Evolutionary conservation across 1,140 invertebrate genomes (phyloP).

Genomic region (Chrysomallon squamiferum): DNA sequence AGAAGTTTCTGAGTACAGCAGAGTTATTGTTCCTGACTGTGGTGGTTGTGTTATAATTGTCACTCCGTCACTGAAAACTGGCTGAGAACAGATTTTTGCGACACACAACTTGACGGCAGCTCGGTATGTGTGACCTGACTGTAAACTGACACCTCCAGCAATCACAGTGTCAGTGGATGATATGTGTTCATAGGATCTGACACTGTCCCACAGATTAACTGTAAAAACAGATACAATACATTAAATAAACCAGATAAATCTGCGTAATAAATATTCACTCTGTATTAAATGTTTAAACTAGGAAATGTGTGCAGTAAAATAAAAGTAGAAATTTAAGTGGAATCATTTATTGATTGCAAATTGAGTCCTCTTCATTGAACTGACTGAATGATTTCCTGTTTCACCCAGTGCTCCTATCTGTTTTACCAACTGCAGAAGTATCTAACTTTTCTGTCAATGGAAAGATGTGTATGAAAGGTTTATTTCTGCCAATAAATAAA

Average conservation of each 20-base stretch:
- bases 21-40: constrained; percentile 17
- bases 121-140: constrained; percentile 23
- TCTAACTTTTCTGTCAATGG: too few relatives aligned
- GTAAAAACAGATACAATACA: neutral
- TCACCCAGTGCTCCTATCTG: too few relatives aligned
- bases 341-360: neutral
- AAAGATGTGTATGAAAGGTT: too few relatives aligned
- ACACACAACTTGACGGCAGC: constrained; percentile 28
- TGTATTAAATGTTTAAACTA: too few relatives aligned
- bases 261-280: too few relatives aligned
- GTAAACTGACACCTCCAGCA: constrained; percentile 9
- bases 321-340: too few relatives aligned
- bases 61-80: constrained; percentile 32
- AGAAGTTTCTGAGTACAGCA: constrained; percentile 7
- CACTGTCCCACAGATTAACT: constrained; percentile 19
- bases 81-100: constrained; percentile 16
- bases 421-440: too few relatives aligned
- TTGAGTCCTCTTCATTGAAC: neutral
- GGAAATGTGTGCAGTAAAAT: too few relatives aligned
- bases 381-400: neutral
- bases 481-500: too few relatives aligned
- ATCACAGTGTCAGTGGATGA: constrained; percentile 10
- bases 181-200: constrained; percentile 20
- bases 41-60: constrained; percentile 18
- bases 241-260: neutral